A percentile compares a stretch with the other conserved stretches of the same genome.
phyloP scores from a whole-genome alignment of 2,797 vertebrate genomes.

The Rhabdophis nuchalis region DNA sequence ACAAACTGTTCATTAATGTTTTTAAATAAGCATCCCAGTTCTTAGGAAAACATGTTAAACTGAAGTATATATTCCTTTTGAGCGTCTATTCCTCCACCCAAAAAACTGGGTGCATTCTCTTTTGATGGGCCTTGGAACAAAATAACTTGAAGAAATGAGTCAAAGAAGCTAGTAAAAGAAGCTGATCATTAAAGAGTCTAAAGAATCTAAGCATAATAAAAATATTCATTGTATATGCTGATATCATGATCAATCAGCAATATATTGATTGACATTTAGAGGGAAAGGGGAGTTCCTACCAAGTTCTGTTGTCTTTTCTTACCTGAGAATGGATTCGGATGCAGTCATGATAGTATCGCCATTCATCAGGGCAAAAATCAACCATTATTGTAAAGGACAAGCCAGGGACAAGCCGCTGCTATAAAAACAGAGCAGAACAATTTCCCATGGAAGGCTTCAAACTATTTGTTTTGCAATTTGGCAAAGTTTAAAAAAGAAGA shows the following conservation, averaged over 20 bases:
- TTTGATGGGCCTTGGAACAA: background rate
- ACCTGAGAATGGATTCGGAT: constrained; percentile 88
- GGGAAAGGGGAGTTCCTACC: background rate
- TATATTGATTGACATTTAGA: background rate
- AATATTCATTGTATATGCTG: background rate
- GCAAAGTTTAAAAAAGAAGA: background rate
- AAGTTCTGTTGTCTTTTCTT: constrained; percentile 25
- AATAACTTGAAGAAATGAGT: background rate
- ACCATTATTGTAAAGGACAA: constrained; percentile 78
- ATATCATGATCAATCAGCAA: background rate
- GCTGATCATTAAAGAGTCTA: background rate
- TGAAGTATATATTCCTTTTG: background rate
- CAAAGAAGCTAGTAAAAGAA: background rate
- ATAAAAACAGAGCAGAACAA: constrained; percentile 38
- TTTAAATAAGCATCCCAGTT: background rate
- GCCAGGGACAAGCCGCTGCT: constrained; percentile 86
- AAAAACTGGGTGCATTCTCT: background rate
- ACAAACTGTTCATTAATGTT: background rate
- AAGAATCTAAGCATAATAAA: background rate
- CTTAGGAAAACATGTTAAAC: background rate
- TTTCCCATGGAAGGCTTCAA: background rate
- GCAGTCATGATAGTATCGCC: constrained; percentile 91
- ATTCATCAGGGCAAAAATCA: constrained; percentile 85
- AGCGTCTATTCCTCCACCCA: background rate
- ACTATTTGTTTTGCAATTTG: background rate